Evolutionary conservation across 1,140 invertebrate genomes (phyloP), one percentile per base, ranked within the genome.

Genomic region (Penaeus indicus): DNA sequence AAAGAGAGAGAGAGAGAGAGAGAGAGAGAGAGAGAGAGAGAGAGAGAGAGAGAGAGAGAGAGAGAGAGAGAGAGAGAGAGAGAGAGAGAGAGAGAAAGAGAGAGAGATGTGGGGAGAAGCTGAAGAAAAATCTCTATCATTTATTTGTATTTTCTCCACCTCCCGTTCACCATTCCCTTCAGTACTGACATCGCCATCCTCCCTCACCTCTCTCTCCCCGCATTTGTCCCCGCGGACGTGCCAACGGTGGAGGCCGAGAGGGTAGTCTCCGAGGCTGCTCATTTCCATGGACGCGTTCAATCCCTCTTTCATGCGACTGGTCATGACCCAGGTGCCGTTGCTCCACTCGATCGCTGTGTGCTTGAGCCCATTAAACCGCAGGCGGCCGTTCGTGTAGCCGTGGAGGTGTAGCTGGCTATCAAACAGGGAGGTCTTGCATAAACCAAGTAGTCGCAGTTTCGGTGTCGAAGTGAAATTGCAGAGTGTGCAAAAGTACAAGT

Each of bases 221-320:
- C 84, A 85, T 47, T 61, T 60, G 69, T 85, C 84, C 8, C 84
- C 84, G 10, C 22, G 32, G 84, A 85, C 60, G 4, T 22, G n/a
- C 84, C 84, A 85, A n/a, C 16, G 13, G 47, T 85, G 84, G 47
- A 72, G 47, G 18, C 84, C 84, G n/a, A 85, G 42, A 21, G 84
- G 84, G 32, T 60, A 75, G 13, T 75, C 54, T 3, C 19, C 47
- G 10, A 22, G n/a, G 16, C 13, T 16, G 21, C n/a, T 54, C 47
- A 61, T 61, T 32, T 10, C 0, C 84, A 85, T 64, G 13, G 64
- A 61, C 18, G 27, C 67, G 13, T 19, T 54, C 84, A 85, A 54
- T 5, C 38, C 67, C 69, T 61, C 18, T 69, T 62, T 3, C 16
- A 64, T 1, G 21, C 42, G n/a, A 25, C 84, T 85, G 47, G 1